Evolutionary conservation across 2,113 vertebrate species (phyloP).

Genomic region (Peromyscus californicus): DNA sequence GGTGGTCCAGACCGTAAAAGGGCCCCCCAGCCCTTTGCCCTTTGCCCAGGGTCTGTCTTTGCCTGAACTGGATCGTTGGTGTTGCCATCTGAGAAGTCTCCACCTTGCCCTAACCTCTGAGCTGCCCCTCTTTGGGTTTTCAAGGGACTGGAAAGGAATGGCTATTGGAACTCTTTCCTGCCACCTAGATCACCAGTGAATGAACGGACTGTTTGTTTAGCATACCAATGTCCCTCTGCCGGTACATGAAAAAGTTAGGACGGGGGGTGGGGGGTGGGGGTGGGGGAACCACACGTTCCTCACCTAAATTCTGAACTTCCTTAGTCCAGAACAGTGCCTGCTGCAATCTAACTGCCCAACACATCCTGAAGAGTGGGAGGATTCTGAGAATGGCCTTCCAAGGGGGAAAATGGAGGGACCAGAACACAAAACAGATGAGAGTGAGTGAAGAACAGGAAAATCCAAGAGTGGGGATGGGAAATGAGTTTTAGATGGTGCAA

Average conservation of each 20-base stretch:
- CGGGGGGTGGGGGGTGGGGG: too few species aligned
- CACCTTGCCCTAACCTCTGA: not conserved
- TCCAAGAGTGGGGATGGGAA: not conserved
- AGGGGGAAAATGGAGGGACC: not conserved
- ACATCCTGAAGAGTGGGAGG: not conserved
- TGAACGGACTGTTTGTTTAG: not conserved
- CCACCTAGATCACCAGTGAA: not conserved
- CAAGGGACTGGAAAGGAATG: not conserved
- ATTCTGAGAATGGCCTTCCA: not conserved
- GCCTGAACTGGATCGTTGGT: not conserved
- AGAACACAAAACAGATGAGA: not conserved
- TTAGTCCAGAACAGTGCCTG: not conserved
- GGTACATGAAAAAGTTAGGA: not conserved
- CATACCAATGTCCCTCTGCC: not conserved
- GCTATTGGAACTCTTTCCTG: not conserved
- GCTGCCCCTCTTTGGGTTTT: not conserved
- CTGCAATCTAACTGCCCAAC: not conserved
- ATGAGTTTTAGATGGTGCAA: too few species aligned
- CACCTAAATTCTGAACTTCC: not conserved
- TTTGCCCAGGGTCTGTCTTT: not conserved
- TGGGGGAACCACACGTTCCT: too few species aligned
- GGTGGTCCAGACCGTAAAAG: not conserved
- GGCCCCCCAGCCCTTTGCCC: not conserved
- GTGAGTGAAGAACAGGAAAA: not conserved
- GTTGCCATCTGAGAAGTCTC: slow-evolving; percentile 9